phyloP scores from a whole-genome alignment of 1,140 invertebrate species.

The Sarcophaga peregrina region DNA sequence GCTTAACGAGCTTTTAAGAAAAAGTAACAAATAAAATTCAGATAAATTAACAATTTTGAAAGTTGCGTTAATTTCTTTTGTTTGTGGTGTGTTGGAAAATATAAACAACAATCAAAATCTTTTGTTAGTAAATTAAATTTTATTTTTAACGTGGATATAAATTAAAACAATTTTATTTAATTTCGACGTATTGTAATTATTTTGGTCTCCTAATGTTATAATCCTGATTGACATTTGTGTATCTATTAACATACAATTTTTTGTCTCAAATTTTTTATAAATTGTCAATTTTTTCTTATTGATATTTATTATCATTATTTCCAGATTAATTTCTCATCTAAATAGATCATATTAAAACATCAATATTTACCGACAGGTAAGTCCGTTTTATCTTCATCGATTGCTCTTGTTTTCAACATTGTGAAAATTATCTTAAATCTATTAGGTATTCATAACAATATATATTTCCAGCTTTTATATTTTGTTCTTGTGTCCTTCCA shows the following conservation, averaged over 20 bases:
- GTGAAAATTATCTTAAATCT: too few relatives aligned
- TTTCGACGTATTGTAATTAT: neutral
- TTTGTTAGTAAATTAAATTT: slow-evolving; percentile 1
- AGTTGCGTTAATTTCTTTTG: neutral
- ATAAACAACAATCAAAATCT: neutral
- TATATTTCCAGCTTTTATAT: neutral
- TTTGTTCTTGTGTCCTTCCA: slow-evolving; percentile 25
- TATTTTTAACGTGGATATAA: neutral
- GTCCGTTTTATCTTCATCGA: neutral
- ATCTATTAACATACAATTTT: neutral
- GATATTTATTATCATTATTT: neutral
- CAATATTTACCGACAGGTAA: slow-evolving; percentile 5
- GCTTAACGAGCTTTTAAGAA: slow-evolving; percentile 8
- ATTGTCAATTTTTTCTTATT: neutral
- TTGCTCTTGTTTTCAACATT: neutral
- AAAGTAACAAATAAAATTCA: neutral
- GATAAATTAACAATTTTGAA: slow-evolving; percentile 23
- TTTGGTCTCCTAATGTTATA: neutral
- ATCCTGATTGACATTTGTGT: neutral
- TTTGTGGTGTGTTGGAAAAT: neutral
- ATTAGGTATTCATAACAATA: neutral
- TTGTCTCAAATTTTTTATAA: neutral
- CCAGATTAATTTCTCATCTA: slow-evolving; percentile 8
- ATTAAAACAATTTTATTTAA: neutral
- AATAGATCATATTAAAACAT: neutral